Conservation (phyloP, 1,140 invertebrate species). For the Drosophila pseudoobscura region DNA sequence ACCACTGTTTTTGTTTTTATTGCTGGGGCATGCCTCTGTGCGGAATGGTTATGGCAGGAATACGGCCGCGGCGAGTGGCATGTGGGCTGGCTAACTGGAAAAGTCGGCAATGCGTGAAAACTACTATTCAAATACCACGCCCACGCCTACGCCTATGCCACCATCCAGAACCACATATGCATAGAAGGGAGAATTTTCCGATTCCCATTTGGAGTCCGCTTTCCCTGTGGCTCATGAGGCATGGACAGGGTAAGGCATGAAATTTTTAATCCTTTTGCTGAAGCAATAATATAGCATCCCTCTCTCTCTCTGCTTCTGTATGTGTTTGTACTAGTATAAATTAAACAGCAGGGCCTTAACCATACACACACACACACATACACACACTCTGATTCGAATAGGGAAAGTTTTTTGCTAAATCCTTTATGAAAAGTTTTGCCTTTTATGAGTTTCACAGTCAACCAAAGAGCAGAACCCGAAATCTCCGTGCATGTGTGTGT, state of each 20-base stretch:
- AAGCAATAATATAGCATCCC: slow-evolving; percentile 67
- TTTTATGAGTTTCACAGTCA: slow-evolving; percentile 62
- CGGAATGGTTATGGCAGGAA: slow-evolving; percentile 39
- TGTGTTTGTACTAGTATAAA: slow-evolving; percentile 62
- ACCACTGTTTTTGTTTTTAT: slow-evolving; percentile 57
- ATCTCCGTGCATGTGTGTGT: slow-evolving; percentile 21
- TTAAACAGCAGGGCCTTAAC: slow-evolving; percentile 56
- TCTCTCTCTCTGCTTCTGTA: slow-evolving; percentile 19
- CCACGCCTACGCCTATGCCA: slow-evolving; percentile 10
- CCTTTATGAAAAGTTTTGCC: slow-evolving; percentile 76
- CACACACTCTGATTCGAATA: slow-evolving; percentile 26
- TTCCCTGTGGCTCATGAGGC: slow-evolving; percentile 26
- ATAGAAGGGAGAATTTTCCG: slow-evolving; percentile 12
- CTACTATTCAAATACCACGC: slow-evolving; percentile 56
- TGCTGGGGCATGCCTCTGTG: slow-evolving; percentile 22
- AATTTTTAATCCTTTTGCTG: slow-evolving; percentile 78
- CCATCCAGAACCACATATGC: slow-evolving; percentile 20
- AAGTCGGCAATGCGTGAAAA: slow-evolving; percentile 75
- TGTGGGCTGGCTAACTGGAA: slow-evolving; percentile 62
- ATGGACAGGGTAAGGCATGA: slow-evolving; percentile 48
- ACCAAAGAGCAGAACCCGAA: neutral
- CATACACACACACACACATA: slow-evolving; percentile 37
- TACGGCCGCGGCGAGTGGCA: neutral
- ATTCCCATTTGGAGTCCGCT: slow-evolving; percentile 7
- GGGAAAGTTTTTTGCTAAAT: slow-evolving; percentile 75